Conservation (phyloP, 1,140 invertebrate genomes). For the Drosophila nigromelanica region DNA sequence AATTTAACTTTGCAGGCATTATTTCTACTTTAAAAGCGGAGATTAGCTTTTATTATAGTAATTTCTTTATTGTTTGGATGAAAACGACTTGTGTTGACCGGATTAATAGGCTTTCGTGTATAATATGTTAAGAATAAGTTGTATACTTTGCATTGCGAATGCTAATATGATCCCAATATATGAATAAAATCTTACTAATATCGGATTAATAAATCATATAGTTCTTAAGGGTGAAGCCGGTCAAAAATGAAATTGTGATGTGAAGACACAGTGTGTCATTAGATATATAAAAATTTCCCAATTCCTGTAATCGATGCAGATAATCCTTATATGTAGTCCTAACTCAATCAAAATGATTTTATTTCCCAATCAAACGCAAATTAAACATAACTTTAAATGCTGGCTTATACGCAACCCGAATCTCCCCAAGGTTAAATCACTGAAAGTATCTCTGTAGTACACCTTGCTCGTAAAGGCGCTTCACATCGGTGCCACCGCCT, state of each 20-base stretch:
- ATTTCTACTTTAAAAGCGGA: too few relatives aligned
- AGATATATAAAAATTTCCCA: too few relatives aligned
- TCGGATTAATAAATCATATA: background rate
- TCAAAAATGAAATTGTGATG: too few relatives aligned
- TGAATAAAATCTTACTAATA: background rate
- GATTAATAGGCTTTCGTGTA: too few relatives aligned
- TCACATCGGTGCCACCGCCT: slow-evolving; percentile 95
- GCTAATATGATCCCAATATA: too few relatives aligned
- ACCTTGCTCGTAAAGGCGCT: slow-evolving; percentile 89
- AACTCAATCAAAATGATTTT: background rate
- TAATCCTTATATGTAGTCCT: background rate
- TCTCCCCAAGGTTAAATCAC: slow-evolving; percentile 11
- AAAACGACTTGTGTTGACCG: too few relatives aligned
- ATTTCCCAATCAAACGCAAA: slow-evolving; percentile 19
- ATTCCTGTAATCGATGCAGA: too few relatives aligned
- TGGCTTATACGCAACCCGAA: background rate
- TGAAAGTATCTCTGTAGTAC: slow-evolving; percentile 84
- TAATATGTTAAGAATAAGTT: too few relatives aligned
- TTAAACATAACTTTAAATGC: slow-evolving; percentile 15
- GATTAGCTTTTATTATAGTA: background rate
- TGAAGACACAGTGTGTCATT: too few relatives aligned
- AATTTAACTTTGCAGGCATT: too few relatives aligned
- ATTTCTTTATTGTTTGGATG: background rate
- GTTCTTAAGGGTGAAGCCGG: too few relatives aligned
- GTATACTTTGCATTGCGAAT: too few relatives aligned